Evolutionary conservation across 2,888 invertebrate species (phyloP).

Genomic region (Cryptocephalus moraei): DNA sequence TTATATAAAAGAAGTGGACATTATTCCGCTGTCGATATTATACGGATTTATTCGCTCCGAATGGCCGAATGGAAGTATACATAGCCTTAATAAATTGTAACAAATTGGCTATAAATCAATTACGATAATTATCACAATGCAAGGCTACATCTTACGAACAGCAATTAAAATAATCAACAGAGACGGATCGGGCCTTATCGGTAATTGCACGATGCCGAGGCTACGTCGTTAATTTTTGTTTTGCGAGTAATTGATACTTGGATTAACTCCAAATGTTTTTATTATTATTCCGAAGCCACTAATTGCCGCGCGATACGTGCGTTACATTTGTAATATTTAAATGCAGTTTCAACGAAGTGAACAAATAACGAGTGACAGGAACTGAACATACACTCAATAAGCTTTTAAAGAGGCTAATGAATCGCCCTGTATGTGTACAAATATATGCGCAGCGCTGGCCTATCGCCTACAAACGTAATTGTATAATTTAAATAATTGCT

Average conservation of each 20-base stretch:
- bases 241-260: neutral
- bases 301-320: no score
- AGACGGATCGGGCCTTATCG: slow-evolving; percentile 29
- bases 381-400: no score
- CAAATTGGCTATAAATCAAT: slow-evolving; percentile 40
- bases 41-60: slow-evolving; percentile 29
- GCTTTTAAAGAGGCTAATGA: no score
- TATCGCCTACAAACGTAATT: no score
- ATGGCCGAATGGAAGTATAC: slow-evolving; percentile 26
- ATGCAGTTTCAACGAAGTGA: no score
- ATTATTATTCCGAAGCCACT: no score
- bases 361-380: no score
- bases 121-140: slow-evolving; percentile 39
- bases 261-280: no score
- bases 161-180: slow-evolving; percentile 39
- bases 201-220: slow-evolving; percentile 25
- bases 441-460: no score
- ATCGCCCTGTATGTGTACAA: no score
- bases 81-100: slow-evolving; percentile 32
- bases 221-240: slow-evolving; percentile 15
- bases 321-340: no score
- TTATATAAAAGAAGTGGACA: slow-evolving; percentile 7
- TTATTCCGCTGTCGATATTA: slow-evolving; percentile 21
- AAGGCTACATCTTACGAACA: slow-evolving; percentile 37
- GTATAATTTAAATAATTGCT: no score